Evolutionary conservation across 1,140 invertebrate genomes (phyloP).

Genomic region (Oreohelix idahoensis): DNA sequence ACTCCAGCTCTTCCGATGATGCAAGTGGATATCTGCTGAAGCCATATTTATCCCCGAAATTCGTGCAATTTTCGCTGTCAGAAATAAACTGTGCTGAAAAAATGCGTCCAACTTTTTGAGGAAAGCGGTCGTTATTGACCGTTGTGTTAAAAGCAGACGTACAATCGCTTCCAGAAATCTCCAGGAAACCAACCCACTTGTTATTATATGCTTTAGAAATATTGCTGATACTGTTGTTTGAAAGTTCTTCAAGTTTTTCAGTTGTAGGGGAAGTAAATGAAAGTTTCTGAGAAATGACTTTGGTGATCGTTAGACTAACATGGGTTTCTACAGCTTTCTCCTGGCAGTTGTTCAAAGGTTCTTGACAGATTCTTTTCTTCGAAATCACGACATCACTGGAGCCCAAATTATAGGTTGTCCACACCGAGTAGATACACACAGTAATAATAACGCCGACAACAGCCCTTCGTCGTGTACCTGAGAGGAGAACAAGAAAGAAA

Average conservation of each 20-base stretch:
- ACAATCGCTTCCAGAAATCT: background rate
- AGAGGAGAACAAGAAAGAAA: too few species aligned
- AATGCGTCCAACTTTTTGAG: background rate
- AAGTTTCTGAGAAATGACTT: background rate
- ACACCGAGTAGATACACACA: background rate
- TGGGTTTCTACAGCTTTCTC: background rate
- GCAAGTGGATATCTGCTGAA: constrained; percentile 19
- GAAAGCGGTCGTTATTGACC: background rate
- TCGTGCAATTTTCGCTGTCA: background rate
- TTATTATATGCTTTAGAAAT: background rate
- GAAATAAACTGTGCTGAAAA: background rate
- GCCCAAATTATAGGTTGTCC: background rate
- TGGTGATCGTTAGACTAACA: background rate
- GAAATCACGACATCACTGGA: background rate
- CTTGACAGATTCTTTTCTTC: background rate
- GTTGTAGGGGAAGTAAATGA: background rate
- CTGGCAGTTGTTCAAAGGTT: background rate
- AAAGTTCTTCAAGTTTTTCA: background rate
- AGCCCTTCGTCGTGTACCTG: too few species aligned
- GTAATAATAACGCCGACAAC: background rate
- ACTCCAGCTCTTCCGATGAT: constrained; percentile 51
- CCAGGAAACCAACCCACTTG: constrained; percentile 15
- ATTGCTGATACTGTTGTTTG: background rate
- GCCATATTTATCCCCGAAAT: constrained; percentile 26
- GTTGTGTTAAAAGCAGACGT: background rate